Evolutionary conservation across 2,888 invertebrate species (phyloP).

Genomic region (Campoplex capitator): DNA sequence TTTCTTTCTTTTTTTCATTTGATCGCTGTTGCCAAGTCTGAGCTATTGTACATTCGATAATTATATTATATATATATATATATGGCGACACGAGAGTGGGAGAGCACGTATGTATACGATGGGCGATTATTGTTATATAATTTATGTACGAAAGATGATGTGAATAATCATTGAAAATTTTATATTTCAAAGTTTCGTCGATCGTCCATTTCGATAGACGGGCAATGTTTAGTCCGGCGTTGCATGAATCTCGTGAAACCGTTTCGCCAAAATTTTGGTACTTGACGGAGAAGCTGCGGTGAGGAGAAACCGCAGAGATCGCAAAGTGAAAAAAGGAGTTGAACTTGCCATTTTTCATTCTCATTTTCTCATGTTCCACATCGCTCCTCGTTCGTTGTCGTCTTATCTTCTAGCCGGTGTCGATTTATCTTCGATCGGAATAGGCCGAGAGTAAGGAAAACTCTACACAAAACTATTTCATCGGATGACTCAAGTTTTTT

Average conservation of each 20-base stretch:
- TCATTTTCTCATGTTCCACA: background rate
- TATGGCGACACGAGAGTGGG: background rate
- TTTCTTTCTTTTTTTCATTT: no score
- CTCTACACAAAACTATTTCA: no score
- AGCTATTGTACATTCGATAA: background rate
- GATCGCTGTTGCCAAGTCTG: background rate
- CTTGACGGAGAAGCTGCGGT: no score
- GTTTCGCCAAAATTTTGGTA: no score
- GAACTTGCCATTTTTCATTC: no score
- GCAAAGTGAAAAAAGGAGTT: no score
- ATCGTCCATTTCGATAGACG: conserved; percentile 4
- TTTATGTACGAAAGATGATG: conserved; percentile 45
- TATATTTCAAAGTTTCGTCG: conserved; percentile 50
- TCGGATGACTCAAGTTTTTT: no score
- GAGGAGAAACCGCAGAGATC: no score
- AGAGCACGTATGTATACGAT: conserved; percentile 12
- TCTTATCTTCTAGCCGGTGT: no score
- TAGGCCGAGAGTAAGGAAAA: background rate
- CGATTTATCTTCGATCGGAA: background rate
- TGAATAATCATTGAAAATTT: conserved; percentile 62
- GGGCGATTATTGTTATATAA: conserved; percentile 60
- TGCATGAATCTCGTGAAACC: no score
- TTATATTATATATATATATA: background rate
- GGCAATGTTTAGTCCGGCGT: background rate
- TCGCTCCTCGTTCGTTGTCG: background rate